Evolutionary conservation across 1,140 invertebrate genomes (phyloP).

Genomic region (Drosophila nigrodunni): DNA sequence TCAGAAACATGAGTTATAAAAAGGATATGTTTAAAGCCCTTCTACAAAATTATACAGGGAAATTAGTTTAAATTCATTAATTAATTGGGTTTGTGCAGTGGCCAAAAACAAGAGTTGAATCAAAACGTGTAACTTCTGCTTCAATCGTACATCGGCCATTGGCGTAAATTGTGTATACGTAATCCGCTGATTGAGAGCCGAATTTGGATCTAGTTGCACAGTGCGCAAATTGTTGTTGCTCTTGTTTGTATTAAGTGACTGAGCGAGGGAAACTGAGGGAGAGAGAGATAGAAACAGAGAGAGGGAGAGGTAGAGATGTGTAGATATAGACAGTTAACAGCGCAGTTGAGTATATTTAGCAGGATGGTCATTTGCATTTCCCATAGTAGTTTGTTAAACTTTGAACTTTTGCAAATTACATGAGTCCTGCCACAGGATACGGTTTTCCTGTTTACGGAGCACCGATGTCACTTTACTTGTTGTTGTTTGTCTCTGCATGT

Average conservation of each 20-base stretch:
- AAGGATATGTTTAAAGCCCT: too few species aligned
- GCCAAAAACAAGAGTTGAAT: background rate
- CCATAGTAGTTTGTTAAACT: constrained; percentile 79
- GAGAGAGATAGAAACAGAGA: background rate
- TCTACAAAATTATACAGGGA: too few species aligned
- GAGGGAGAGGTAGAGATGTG: background rate
- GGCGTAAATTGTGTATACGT: constrained; percentile 50
- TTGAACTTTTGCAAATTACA: constrained; percentile 82
- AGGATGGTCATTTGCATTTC: constrained; percentile 68
- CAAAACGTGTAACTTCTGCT: constrained; percentile 7
- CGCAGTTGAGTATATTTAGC: constrained; percentile 55
- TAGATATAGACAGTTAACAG: background rate
- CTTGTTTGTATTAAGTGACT: constrained; percentile 47
- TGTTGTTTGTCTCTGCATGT: constrained; percentile 22
- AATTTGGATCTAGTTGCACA: constrained; percentile 7
- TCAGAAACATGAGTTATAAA: too few species aligned
- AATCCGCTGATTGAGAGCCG: constrained; percentile 20
- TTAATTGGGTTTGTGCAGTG: background rate
- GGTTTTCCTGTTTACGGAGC: constrained; percentile 54
- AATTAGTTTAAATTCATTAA: too few species aligned
- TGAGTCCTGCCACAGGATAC: constrained; percentile 74
- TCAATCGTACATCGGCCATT: background rate
- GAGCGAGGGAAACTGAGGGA: background rate
- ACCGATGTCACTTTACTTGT: constrained; percentile 10
- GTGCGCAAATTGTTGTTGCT: constrained; percentile 39